Conservation (phyloP, 23 tunicate species). For the Clavelina lepadiformis region DNA sequence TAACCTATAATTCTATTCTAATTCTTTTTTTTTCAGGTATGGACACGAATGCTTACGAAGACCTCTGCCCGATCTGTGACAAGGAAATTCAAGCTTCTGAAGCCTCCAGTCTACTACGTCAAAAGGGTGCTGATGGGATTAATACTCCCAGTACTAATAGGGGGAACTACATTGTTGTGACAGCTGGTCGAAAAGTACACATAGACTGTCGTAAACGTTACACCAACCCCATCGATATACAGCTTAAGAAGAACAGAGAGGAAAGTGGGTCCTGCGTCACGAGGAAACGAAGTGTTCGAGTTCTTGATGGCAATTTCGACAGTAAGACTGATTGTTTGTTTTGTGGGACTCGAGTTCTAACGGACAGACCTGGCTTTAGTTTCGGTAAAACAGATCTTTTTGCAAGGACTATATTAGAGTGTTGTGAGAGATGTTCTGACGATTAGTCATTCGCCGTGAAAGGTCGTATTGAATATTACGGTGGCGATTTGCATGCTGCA, state of each 20-base stretch:
- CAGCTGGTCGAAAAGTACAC: background rate
- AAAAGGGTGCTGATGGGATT: slow-evolving; percentile 1
- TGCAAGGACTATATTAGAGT: background rate
- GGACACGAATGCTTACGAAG: no score
- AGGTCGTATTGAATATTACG: no score
- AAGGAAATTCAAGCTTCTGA: background rate
- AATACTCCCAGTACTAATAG: background rate
- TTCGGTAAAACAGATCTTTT: background rate
- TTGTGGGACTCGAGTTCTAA: background rate
- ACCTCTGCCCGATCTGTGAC: background rate
- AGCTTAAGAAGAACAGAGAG: slow-evolving; percentile 1
- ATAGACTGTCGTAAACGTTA: background rate
- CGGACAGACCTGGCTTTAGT: background rate
- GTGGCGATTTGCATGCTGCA: no score
- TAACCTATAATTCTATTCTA: no score
- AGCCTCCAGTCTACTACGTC: background rate
- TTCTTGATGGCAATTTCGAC: no score
- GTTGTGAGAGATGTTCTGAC: background rate
- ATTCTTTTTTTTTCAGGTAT: no score
- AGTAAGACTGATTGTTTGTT: background rate
- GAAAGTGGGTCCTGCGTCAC: slow-evolving; percentile 1
- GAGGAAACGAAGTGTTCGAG: background rate
- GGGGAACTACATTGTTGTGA: background rate
- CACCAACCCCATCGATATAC: background rate
- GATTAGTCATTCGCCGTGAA: background rate